Percentiles rank a stretch among this genome's conserved stretches.
Evolutionary conservation across 1,140 invertebrate genomes (phyloP).

Genomic region (Neodiprion pinetum): DNA sequence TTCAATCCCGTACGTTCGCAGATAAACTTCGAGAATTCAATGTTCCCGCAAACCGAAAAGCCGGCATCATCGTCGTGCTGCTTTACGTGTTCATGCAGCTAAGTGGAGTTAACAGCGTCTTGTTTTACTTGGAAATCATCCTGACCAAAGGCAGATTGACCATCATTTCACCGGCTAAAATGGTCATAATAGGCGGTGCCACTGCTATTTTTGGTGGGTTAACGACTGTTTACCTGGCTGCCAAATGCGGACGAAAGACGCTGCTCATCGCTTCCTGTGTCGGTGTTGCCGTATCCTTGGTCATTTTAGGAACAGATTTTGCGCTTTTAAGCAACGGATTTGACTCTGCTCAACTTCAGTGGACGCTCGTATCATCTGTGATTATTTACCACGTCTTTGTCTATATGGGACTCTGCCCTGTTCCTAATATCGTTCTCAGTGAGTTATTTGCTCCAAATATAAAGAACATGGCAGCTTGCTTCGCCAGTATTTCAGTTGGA

Average conservation of each 20-base stretch:
- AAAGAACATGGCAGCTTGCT: constrained; percentile 12
- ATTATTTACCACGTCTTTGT: background rate
- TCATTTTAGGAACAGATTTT: constrained; percentile 33
- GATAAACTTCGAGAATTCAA: constrained; percentile 64
- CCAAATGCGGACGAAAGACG: constrained; percentile 71
- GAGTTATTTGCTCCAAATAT: constrained; percentile 37
- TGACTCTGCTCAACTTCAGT: constrained; percentile 19
- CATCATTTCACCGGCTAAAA: constrained; percentile 53
- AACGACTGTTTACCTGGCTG: constrained; percentile 70
- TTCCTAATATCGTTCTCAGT: constrained; percentile 25
- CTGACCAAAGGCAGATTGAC: constrained; percentile 66
- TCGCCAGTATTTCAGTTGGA: constrained; percentile 5
- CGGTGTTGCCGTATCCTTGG: constrained; percentile 60
- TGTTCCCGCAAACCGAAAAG: constrained; percentile 65
- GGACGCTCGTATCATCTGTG: constrained; percentile 19
- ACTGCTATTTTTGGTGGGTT: constrained; percentile 69
- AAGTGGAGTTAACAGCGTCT: constrained; percentile 74
- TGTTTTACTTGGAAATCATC: constrained; percentile 75
- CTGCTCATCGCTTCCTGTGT: constrained; percentile 68
- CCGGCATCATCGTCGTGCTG: constrained; percentile 67
- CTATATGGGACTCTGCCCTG: background rate
- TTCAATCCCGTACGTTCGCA: constrained; percentile 56
- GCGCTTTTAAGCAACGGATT: constrained; percentile 26
- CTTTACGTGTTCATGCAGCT: constrained; percentile 77
- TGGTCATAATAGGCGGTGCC: constrained; percentile 70